Percentiles rank a stretch among this genome's conserved stretches.
phyloP scores from a whole-genome alignment of 1,140 invertebrate species.

The Leptopilina clavipes region DNA sequence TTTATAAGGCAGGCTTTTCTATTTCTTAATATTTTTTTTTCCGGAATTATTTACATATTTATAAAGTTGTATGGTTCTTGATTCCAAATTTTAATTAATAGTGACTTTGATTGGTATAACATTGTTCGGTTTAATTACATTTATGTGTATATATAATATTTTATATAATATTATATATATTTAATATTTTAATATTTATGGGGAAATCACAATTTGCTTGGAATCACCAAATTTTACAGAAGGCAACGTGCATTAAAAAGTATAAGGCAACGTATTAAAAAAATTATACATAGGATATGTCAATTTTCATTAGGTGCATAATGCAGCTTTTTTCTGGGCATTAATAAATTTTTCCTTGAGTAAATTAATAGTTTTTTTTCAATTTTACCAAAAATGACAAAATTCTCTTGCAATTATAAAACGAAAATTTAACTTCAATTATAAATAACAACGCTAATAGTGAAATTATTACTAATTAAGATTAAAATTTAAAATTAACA shows the following conservation, averaged over 20 bases:
- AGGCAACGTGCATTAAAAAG: slow-evolving; percentile 27
- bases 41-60: slow-evolving; percentile 51
- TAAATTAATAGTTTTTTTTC: too few relatives aligned
- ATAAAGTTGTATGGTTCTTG: slow-evolving; percentile 45
- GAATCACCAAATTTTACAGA: slow-evolving; percentile 17
- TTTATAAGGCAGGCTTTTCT: slow-evolving; percentile 38
- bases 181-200: neutral
- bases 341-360: too few relatives aligned
- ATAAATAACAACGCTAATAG: neutral
- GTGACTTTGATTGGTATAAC: neutral
- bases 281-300: slow-evolving; percentile 1
- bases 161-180: neutral
- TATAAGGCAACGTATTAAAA: neutral
- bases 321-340: neutral
- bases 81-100: slow-evolving; percentile 38
- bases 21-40: slow-evolving; percentile 35
- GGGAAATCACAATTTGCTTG: slow-evolving; percentile 13
- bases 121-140: neutral
- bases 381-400: too few relatives aligned
- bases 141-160: neutral
- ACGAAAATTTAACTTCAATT: neutral
- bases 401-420: too few relatives aligned
- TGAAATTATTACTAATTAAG: too few relatives aligned
- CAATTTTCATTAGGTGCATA: slow-evolving; percentile 14
- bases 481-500: too few relatives aligned